Conservation (phyloP, 2,888 invertebrate species). For the Hemistola chrysoprasaria region DNA sequence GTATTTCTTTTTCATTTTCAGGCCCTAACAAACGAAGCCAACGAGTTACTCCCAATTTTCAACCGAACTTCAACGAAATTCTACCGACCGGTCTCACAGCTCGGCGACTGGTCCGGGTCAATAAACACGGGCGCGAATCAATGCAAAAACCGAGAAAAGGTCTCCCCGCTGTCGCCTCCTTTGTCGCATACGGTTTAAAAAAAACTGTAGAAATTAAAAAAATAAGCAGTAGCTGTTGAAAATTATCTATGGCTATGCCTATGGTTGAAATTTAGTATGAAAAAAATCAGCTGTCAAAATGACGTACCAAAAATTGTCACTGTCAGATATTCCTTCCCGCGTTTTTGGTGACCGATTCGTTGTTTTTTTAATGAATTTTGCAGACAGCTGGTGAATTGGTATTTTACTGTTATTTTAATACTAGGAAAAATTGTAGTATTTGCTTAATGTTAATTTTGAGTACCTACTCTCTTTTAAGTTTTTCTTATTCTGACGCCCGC, state of each 20-base stretch:
- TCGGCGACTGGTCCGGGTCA: conserved; percentile 92
- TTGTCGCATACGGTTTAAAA: conserved; percentile 41
- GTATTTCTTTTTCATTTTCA: conserved; percentile 53
- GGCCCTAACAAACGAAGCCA: conserved; percentile 98
- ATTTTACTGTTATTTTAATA: too few relatives aligned
- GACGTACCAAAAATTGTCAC: conserved; percentile 2
- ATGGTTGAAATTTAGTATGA: too few relatives aligned
- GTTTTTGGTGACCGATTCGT: neutral
- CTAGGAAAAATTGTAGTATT: too few relatives aligned
- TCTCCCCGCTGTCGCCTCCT: conserved; percentile 51
- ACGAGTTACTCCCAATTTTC: conserved; percentile 97
- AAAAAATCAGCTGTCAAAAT: neutral
- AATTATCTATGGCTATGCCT: too few relatives aligned
- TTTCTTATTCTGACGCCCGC: too few relatives aligned
- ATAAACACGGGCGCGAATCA: conserved; percentile 50
- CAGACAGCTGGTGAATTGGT: too few relatives aligned
- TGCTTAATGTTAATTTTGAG: too few relatives aligned
- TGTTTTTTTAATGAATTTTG: neutral
- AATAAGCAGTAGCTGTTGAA: neutral
- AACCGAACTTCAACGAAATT: conserved; percentile 97
- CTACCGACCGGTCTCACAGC: conserved; percentile 90
- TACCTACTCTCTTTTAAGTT: too few relatives aligned
- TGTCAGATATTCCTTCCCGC: conserved; percentile 3
- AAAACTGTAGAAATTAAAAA: conserved; percentile 8
- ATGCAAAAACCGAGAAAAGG: conserved; percentile 48